Percentiles rank a stretch among this genome's conserved stretches.
phyloP scores from a whole-genome alignment of 2,888 invertebrate species.

The Hypolimnas misippus region DNA sequence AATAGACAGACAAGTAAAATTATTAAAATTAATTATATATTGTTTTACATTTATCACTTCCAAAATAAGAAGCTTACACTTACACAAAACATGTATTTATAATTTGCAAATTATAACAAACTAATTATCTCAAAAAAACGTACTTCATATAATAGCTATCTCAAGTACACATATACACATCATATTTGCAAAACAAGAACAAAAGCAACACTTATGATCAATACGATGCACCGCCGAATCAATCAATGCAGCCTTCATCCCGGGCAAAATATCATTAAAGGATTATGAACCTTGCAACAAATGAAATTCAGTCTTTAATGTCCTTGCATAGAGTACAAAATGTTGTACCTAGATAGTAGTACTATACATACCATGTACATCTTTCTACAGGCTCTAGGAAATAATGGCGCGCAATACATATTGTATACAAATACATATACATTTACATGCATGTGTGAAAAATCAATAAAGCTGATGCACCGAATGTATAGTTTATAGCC shows the following conservation, averaged over 20 bases:
- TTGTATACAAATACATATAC: slow-evolving; percentile 19
- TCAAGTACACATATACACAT: too few species aligned
- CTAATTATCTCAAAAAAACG: too few species aligned
- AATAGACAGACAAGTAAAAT: too few species aligned
- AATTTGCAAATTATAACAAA: too few species aligned
- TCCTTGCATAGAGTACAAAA: slow-evolving; percentile 24
- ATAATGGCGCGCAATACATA: slow-evolving; percentile 44
- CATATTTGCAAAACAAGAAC: not conserved
- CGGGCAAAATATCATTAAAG: slow-evolving; percentile 33
- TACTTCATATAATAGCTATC: too few species aligned
- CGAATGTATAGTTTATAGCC: not conserved
- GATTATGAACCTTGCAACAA: slow-evolving; percentile 21
- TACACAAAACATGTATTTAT: too few species aligned
- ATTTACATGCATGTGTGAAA: slow-evolving; percentile 20
- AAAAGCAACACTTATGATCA: slow-evolving; percentile 18
- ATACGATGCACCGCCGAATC: slow-evolving; percentile 29
- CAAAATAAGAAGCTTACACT: too few species aligned
- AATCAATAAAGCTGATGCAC: slow-evolving; percentile 22
- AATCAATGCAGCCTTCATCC: slow-evolving; percentile 39
- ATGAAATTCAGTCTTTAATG: slow-evolving; percentile 25
- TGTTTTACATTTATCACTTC: too few species aligned
- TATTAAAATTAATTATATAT: too few species aligned
- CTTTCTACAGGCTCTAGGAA: slow-evolving; percentile 19
- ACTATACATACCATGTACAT: slow-evolving; percentile 8
- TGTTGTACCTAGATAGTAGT: slow-evolving; percentile 17